Percentiles rank a stretch among this genome's conserved stretches.
These are phyloP conservation scores for Spodoptera litura DNA, from an alignment of 1,140 invertebrate genomes.

Conservation along the genomic window DNA sequence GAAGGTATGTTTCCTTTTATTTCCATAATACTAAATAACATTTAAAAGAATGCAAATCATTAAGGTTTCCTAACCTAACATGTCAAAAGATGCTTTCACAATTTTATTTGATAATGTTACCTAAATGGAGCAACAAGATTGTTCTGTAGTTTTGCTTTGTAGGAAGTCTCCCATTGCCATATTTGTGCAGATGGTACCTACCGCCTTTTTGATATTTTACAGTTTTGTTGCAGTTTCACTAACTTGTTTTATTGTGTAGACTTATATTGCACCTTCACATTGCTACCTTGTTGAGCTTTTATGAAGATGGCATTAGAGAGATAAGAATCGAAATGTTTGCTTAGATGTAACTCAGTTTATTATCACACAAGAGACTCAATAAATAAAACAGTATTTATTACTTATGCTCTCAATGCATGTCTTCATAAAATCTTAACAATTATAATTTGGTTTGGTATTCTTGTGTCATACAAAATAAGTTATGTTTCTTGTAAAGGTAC, in stretches of 20 bases:
- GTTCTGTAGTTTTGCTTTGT: slow-evolving; percentile 46
- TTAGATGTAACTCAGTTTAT: no score
- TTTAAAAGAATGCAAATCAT: slow-evolving; percentile 59
- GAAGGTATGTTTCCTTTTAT: slow-evolving; percentile 71
- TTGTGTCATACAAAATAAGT: no score
- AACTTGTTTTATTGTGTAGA: slow-evolving; percentile 14
- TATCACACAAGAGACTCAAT: no score
- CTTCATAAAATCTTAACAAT: no score
- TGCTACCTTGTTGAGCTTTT: background rate
- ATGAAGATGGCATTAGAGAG: background rate
- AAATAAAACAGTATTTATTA: no score
- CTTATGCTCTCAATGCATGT: no score
- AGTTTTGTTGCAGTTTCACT: slow-evolving; percentile 73
- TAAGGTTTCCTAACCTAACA: slow-evolving; percentile 62
- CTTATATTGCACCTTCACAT: slow-evolving; percentile 2
- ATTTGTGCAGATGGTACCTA: slow-evolving; percentile 38
- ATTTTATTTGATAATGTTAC: slow-evolving; percentile 13
- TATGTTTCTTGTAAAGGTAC: no score
- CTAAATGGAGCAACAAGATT: slow-evolving; percentile 41
- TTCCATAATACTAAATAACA: slow-evolving; percentile 59
- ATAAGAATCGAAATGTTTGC: no score
- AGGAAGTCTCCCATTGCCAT: slow-evolving; percentile 57
- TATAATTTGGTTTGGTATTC: no score
- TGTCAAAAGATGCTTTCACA: slow-evolving; percentile 40
- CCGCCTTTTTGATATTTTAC: slow-evolving; percentile 27